Evolutionary conservation across 23 tunicate genomes (phyloP).

Genomic region (Trididemnum clinides): DNA sequence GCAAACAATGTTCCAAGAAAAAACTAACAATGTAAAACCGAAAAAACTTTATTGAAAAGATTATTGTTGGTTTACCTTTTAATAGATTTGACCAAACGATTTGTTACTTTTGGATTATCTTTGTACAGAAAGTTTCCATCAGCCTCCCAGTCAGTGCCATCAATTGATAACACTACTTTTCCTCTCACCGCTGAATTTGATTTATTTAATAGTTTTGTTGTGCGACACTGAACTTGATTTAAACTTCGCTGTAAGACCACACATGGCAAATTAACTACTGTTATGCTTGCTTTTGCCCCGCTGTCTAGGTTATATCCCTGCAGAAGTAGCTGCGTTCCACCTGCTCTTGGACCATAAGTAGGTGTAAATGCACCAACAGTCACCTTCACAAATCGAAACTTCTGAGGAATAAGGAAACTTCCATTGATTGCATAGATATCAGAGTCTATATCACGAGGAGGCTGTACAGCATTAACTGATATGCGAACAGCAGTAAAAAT

Average conservation of each 20-base stretch:
- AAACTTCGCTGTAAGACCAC: background rate
- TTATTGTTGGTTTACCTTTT: constrained; percentile 5
- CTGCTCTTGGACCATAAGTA: constrained; percentile 44
- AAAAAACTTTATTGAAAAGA: no score
- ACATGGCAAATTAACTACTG: constrained; percentile 35
- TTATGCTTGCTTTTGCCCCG: constrained; percentile 33
- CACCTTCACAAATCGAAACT: constrained; percentile 38
- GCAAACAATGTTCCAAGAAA: no score
- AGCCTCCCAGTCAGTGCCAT: constrained; percentile 7
- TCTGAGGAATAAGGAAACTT: background rate
- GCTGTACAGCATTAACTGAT: constrained; percentile 4
- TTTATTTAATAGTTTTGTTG: background rate
- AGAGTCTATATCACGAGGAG: background rate
- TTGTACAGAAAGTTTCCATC: constrained; percentile 13
- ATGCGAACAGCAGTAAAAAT: background rate
- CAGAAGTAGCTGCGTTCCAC: constrained; percentile 47
- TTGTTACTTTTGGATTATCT: constrained; percentile 5
- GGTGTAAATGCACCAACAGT: constrained; percentile 29
- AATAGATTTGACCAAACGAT: background rate
- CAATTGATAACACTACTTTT: constrained; percentile 44
- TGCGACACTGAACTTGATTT: background rate
- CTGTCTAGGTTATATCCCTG: constrained; percentile 40
- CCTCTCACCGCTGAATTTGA: background rate
- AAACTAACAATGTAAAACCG: no score
- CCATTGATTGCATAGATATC: constrained; percentile 59